Evolutionary conservation across 1,140 invertebrate genomes (phyloP).

Genomic region (Pentalonia nigronervosa): DNA sequence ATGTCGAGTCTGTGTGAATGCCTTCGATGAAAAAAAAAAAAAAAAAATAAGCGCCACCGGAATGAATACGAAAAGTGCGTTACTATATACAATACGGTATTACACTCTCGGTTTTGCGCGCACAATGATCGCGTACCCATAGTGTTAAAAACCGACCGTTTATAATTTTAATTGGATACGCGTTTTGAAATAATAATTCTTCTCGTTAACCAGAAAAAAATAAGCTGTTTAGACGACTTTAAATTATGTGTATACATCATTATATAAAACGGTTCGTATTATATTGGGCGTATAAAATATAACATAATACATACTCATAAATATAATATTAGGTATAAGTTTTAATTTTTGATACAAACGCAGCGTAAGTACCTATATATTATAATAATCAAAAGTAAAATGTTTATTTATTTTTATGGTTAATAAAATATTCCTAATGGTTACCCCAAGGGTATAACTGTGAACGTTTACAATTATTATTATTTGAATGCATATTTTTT

Average conservation of each 20-base stretch:
- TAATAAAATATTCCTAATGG: not conserved
- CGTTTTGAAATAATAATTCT: not conserved
- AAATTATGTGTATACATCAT: not conserved
- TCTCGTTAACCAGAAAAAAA: not conserved
- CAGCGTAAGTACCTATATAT: not conserved
- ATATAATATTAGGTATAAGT: not conserved
- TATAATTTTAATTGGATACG: slow-evolving; percentile 17
- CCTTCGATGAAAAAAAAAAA: not conserved
- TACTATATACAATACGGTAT: not conserved
- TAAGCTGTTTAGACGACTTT: not conserved
- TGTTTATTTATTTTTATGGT: not conserved
- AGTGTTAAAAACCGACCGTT: not conserved
- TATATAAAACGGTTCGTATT: not conserved
- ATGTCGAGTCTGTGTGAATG: not conserved
- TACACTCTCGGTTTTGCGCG: not conserved
- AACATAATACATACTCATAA: not conserved
- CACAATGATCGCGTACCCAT: not conserved
- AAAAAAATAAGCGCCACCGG: not conserved
- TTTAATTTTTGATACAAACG: not conserved
- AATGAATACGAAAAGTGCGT: slow-evolving; percentile 10
- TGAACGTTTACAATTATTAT: not conserved
- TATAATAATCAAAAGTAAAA: not conserved
- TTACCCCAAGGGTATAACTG: not conserved
- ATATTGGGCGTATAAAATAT: not conserved
- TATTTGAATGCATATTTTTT: not conserved